These are phyloP conservation scores for Thelaira solivaga DNA, from an alignment of 2,888 invertebrate genomes.

Conservation along the genomic window DNA sequence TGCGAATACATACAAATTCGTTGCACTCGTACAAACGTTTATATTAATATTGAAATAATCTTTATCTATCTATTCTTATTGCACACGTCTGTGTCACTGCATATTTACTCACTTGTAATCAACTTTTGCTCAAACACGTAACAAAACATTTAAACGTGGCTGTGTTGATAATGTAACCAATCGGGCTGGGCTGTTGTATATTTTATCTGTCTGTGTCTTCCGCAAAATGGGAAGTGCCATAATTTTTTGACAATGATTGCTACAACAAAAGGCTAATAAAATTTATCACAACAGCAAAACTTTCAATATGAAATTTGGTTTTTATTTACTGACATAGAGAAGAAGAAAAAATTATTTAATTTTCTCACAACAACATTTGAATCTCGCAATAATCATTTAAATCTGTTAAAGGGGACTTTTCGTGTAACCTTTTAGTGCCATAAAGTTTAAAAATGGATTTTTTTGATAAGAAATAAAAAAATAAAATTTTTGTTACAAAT, in stretches of 20 bases:
- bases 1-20: neutral
- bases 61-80: conserved; percentile 44
- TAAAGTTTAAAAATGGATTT: no score
- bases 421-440: no score
- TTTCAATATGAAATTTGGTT: neutral
- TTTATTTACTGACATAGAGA: no score
- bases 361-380: no score
- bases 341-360: no score
- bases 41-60: conserved; percentile 22
- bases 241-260: no score
- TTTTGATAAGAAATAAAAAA: no score
- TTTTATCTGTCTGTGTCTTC: neutral
- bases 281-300: neutral
- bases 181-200: neutral
- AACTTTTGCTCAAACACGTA: neutral
- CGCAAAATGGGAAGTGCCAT: no score
- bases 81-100: neutral
- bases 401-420: no score
- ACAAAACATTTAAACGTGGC: neutral
- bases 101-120: neutral
- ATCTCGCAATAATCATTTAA: no score
- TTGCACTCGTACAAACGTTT: conserved; percentile 30
- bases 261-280: neutral
- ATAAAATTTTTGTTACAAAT: no score
- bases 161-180: neutral